Conservation (phyloP, 2,888 invertebrate genomes). For the Pardosa pseudoannulata region DNA sequence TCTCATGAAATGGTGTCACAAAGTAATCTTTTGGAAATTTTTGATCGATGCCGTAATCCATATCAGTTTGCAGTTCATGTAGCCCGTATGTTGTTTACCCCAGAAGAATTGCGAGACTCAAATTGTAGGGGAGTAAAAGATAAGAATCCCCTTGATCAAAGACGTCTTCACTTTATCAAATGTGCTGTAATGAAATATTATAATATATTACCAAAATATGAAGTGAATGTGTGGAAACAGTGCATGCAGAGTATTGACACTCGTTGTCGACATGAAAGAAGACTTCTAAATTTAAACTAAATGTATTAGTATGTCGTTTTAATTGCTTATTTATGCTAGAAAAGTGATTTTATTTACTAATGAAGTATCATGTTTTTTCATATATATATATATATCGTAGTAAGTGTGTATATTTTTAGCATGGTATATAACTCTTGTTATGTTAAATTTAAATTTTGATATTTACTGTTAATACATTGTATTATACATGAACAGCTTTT, state of each 20-base stretch:
- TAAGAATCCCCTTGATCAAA: slow-evolving; percentile 45
- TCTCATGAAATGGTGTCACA: neutral
- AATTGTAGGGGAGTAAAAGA: slow-evolving; percentile 63
- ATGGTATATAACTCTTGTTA: no score
- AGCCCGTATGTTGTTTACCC: slow-evolving; percentile 48
- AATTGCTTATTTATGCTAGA: no score
- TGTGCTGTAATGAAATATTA: slow-evolving; percentile 46
- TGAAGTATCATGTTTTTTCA: no score
- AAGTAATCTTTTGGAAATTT: slow-evolving; percentile 16
- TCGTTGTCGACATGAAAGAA: slow-evolving; percentile 66
- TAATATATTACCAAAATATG: slow-evolving; percentile 22
- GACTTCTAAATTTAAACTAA: neutral
- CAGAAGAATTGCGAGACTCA: slow-evolving; percentile 48
- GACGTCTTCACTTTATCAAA: slow-evolving; percentile 29
- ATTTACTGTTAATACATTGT: no score
- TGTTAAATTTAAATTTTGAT: no score
- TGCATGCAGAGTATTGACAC: slow-evolving; percentile 67
- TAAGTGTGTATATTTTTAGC: no score
- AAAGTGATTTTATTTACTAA: no score
- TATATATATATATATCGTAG: no score
- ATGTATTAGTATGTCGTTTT: no score
- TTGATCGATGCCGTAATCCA: slow-evolving; percentile 40
- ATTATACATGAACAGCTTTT: no score
- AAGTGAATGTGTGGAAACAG: slow-evolving; percentile 59
- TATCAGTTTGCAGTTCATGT: slow-evolving; percentile 65